Conservation (phyloP, 2,113 vertebrate species). For the Perca fluviatilis region DNA sequence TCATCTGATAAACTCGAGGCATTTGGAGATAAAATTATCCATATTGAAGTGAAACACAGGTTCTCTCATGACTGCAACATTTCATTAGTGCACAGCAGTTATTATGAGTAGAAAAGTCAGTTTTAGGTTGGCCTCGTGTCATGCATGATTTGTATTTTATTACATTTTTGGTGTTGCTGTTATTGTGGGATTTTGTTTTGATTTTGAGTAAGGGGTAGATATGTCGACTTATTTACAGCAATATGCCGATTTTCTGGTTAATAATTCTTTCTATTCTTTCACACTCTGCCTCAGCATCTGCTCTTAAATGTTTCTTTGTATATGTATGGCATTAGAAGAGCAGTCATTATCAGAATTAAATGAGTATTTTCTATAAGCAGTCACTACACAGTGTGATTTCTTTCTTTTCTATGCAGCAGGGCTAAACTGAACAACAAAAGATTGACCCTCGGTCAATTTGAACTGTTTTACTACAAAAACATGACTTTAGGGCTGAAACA, state of each 20-base stretch:
- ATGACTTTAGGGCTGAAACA: not conserved
- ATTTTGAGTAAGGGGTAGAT: no score
- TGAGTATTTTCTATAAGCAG: not conserved
- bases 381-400: not conserved
- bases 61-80: not conserved
- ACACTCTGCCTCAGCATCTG: no score
- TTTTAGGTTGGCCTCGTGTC: not conserved
- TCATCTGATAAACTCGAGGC: not conserved
- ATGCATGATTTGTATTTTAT: not conserved
- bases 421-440: not conserved
- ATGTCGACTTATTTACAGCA: not conserved
- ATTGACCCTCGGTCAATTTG: no score
- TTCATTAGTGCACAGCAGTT: not conserved
- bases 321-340: not conserved
- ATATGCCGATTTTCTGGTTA: not conserved
- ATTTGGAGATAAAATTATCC: not conserved
- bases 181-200: not conserved
- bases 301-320: no score
- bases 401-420: not conserved
- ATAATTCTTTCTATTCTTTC: no score
- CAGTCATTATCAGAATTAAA: not conserved
- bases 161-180: not conserved
- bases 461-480: no score
- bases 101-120: not conserved
- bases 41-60: conserved; percentile 1